Evolutionary conservation across 1,140 invertebrate genomes (phyloP).

Genomic region (Xylocopa sonorina): DNA sequence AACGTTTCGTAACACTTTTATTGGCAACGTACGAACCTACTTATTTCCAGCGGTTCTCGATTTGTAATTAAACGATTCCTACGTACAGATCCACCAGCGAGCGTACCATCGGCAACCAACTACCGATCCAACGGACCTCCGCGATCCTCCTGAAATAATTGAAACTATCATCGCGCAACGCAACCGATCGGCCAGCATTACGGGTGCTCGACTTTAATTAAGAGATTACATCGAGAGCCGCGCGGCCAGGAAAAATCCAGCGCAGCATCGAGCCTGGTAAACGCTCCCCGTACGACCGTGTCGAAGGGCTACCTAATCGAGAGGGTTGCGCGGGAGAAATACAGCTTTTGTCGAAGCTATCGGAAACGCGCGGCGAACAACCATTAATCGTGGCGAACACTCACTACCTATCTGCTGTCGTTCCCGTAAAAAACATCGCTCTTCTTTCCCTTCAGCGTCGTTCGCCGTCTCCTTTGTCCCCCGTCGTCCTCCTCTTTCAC

Average conservation of each 20-base stretch:
- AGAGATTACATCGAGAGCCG: background rate
- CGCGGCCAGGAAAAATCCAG: background rate
- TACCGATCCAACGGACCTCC: background rate
- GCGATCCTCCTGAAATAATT: background rate
- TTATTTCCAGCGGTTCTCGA: background rate
- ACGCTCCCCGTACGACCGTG: background rate
- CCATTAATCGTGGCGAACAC: constrained; percentile 57
- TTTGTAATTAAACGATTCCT: background rate
- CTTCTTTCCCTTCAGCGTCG: constrained; percentile 3
- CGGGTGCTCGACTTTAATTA: constrained; percentile 15
- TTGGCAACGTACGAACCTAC: background rate
- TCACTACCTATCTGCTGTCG: constrained; percentile 47
- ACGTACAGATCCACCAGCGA: no score
- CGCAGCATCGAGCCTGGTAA: background rate
- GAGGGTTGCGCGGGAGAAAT: background rate
- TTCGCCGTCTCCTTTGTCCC: constrained; percentile 30
- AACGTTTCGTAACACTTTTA: background rate
- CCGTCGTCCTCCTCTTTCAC: constrained; percentile 20
- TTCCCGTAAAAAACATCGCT: constrained; percentile 51
- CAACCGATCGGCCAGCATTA: background rate
- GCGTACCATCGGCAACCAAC: background rate
- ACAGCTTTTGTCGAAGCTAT: constrained; percentile 37
- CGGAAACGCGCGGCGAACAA: constrained; percentile 32
- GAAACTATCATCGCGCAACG: constrained; percentile 2
- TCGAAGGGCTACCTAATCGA: background rate